Conservation (phyloP, 2,797 vertebrate genomes). For the Bucorvus abyssinicus region DNA sequence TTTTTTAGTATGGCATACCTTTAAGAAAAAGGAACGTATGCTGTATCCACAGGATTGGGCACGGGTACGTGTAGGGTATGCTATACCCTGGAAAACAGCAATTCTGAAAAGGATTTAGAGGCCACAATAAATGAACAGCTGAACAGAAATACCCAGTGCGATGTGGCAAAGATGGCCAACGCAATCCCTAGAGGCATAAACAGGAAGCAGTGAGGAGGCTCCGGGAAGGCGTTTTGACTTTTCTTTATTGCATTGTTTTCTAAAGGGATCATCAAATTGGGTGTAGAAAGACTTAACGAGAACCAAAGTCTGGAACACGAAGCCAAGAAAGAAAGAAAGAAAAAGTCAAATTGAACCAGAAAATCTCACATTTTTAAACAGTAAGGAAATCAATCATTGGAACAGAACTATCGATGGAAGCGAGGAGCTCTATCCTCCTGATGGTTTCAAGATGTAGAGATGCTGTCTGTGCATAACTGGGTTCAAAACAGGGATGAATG, state of each 20-base stretch:
- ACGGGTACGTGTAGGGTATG: too few relatives aligned
- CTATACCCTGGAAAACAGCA: not conserved
- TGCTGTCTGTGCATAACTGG: not conserved
- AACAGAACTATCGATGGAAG: constrained; percentile 24
- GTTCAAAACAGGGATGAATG: not conserved
- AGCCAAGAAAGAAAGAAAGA: constrained; percentile 39
- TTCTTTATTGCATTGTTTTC: constrained; percentile 37
- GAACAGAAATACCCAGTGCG: not conserved
- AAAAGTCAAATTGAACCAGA: not conserved
- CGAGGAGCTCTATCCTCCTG: not conserved
- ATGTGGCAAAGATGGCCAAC: not conserved
- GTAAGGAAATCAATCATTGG: not conserved
- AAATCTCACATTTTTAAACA: constrained; percentile 27
- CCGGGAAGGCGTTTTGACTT: not conserved
- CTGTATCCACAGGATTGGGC: not conserved
- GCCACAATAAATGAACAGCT: not conserved
- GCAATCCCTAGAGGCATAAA: not conserved
- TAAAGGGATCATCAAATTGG: not conserved
- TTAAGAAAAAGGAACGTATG: not conserved
- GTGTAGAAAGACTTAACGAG: constrained; percentile 39
- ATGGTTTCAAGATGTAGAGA: constrained; percentile 15
- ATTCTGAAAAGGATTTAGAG: not conserved
- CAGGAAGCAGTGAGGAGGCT: not conserved
- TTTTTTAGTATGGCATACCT: not conserved
- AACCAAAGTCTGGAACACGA: not conserved